Conservation (phyloP, 2,888 invertebrate species). For the Polyploca ridens region DNA sequence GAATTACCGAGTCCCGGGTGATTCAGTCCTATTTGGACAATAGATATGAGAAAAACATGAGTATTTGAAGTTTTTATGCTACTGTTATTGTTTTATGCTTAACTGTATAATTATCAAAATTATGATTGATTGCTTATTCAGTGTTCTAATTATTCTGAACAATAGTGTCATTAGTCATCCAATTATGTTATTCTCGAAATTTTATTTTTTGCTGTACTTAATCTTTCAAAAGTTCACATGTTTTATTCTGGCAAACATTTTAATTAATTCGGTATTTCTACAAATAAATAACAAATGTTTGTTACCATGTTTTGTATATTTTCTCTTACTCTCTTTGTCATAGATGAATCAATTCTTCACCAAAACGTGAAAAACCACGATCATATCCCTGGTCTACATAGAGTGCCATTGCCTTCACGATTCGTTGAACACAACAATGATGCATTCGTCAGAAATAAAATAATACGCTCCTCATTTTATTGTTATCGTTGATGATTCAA, state of each 20-base stretch:
- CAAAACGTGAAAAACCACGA: slow-evolving; percentile 19
- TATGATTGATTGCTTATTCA: slow-evolving; percentile 5
- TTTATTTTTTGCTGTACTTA: background rate
- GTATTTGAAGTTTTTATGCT: background rate
- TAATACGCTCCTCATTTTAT: slow-evolving; percentile 47
- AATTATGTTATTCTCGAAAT: background rate
- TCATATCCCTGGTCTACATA: slow-evolving; percentile 43
- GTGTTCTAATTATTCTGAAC: slow-evolving; percentile 2
- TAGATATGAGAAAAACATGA: background rate
- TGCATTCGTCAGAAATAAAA: slow-evolving; percentile 40
- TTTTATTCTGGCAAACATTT: background rate
- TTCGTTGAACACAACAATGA: slow-evolving; percentile 52
- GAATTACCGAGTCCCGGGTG: slow-evolving; percentile 24
- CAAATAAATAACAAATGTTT: background rate
- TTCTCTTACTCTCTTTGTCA: background rate
- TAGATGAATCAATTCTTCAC: background rate
- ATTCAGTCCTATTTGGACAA: slow-evolving; percentile 15
- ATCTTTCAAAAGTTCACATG: background rate
- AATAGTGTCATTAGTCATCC: background rate
- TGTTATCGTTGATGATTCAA: slow-evolving; percentile 62
- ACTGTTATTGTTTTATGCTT: background rate
- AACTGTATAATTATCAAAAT: background rate
- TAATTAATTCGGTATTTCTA: no score
- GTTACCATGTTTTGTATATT: background rate
- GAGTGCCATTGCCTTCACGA: slow-evolving; percentile 48